Percentiles rank a stretch among this genome's conserved stretches.
Evolutionary conservation across 2,113 vertebrate genomes (phyloP).

Genomic region (Oncorhynchus mykiss): DNA sequence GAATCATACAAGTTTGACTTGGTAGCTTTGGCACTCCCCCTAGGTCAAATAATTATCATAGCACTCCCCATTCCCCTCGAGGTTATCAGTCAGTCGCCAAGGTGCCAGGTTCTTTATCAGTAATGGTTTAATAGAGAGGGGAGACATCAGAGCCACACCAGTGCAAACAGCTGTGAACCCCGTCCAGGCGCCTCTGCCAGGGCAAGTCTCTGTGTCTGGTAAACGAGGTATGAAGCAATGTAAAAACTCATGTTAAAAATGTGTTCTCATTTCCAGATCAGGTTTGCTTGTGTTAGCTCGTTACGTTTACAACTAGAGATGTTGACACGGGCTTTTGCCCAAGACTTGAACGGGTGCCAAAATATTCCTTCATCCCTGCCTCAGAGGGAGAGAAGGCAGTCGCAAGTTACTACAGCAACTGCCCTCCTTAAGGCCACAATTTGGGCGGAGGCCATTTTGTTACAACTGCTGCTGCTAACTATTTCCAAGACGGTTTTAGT

Average conservation of each 20-base stretch:
- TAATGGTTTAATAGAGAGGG: no score
- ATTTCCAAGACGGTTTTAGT: no score
- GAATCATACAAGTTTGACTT: no score
- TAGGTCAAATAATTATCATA: no score
- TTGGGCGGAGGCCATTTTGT: not conserved
- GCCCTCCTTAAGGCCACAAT: not conserved
- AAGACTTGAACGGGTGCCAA: not conserved
- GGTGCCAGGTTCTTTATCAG: no score
- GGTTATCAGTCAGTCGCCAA: no score
- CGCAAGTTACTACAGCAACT: constrained; percentile 11
- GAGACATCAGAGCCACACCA: no score
- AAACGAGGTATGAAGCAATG: not conserved
- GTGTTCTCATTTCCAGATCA: not conserved
- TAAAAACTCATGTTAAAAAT: not conserved
- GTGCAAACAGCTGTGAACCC: no score
- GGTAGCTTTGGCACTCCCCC: no score
- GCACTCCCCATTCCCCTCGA: no score
- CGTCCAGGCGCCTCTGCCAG: no score
- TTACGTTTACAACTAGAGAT: not conserved
- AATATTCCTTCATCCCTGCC: not conserved
- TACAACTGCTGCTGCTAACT: not conserved
- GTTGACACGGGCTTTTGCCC: not conserved
- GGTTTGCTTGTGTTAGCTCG: not conserved
- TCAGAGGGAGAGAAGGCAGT: not conserved
- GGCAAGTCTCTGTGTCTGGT: not conserved